These are phyloP conservation scores for Polyploca ridens DNA, from an alignment of 2,888 invertebrate genomes.

Conservation along the genomic window DNA sequence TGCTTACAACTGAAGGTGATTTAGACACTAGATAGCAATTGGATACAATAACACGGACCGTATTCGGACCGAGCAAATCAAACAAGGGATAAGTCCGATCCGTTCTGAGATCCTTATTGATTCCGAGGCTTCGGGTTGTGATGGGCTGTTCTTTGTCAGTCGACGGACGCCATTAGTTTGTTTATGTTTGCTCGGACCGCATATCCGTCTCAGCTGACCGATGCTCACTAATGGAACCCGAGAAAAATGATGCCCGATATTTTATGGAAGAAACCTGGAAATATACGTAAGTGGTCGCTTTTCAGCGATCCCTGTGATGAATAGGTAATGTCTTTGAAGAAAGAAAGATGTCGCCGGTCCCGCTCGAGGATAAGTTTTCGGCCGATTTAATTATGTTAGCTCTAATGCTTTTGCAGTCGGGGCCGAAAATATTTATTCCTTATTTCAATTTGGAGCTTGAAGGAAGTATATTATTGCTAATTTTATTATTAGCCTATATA, in stretches of 20 bases:
- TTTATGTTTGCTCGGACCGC: slow-evolving; percentile 67
- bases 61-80: slow-evolving; percentile 35
- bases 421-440: slow-evolving; percentile 32
- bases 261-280: slow-evolving; percentile 41
- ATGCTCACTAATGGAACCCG: slow-evolving; percentile 64
- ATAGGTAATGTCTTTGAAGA: slow-evolving; percentile 63
- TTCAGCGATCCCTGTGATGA: slow-evolving; percentile 64
- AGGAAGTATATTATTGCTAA: slow-evolving; percentile 11
- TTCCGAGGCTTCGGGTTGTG: slow-evolving; percentile 54
- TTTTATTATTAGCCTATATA: background rate
- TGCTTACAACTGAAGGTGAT: slow-evolving; percentile 10
- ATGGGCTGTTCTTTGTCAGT: slow-evolving; percentile 72
- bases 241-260: slow-evolving; percentile 71
- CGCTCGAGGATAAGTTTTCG: slow-evolving; percentile 47
- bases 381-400: slow-evolving; percentile 58
- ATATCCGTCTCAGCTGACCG: slow-evolving; percentile 63
- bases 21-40: slow-evolving; percentile 34
- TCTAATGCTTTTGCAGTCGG: slow-evolving; percentile 47
- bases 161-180: slow-evolving; percentile 65
- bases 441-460: slow-evolving; percentile 31
- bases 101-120: slow-evolving; percentile 48
- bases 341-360: slow-evolving; percentile 51
- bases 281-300: slow-evolving; percentile 60
- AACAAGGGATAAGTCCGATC: slow-evolving; percentile 31
- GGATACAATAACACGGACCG: slow-evolving; percentile 38